These are phyloP conservation scores for Pontoporia blainvillei DNA, from an alignment of 2,113 vertebrate genomes.

Conservation along the genomic window DNA sequence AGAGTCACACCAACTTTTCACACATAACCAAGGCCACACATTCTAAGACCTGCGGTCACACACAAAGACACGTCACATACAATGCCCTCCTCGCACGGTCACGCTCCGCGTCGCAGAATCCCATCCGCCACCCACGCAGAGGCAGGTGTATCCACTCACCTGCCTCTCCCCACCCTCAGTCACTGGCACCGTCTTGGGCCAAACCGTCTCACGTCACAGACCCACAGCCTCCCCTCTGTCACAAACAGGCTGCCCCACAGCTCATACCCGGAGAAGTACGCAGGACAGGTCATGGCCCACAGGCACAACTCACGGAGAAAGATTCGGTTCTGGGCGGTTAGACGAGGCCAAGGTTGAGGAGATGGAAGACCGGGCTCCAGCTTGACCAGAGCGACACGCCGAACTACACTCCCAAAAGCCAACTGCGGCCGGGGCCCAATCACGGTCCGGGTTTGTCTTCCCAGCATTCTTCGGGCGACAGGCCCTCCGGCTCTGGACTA, in stretches of 20 bases:
- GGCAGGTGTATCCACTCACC: not conserved
- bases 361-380: accelerated
- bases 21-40: not conserved
- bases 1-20: not conserved
- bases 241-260: not conserved
- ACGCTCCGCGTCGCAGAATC: not conserved
- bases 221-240: not conserved
- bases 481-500: not conserved
- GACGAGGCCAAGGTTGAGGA: not conserved
- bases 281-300: not conserved
- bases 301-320: not conserved
- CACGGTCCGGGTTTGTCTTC: not conserved
- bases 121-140: not conserved
- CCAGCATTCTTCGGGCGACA: not conserved
- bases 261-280: too few species aligned
- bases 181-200: not conserved
- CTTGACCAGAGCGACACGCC: accelerated
- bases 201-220: not conserved
- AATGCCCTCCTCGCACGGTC: not conserved
- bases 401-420: not conserved
- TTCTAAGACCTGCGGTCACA: not conserved
- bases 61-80: not conserved
- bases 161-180: not conserved
- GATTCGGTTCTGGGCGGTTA: not conserved
- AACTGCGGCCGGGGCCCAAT: not conserved